Evolutionary conservation across 1,140 invertebrate species (phyloP), one percentile per base, ranked within the genome.

Genomic region (Mizuhopecten yessoensis): DNA sequence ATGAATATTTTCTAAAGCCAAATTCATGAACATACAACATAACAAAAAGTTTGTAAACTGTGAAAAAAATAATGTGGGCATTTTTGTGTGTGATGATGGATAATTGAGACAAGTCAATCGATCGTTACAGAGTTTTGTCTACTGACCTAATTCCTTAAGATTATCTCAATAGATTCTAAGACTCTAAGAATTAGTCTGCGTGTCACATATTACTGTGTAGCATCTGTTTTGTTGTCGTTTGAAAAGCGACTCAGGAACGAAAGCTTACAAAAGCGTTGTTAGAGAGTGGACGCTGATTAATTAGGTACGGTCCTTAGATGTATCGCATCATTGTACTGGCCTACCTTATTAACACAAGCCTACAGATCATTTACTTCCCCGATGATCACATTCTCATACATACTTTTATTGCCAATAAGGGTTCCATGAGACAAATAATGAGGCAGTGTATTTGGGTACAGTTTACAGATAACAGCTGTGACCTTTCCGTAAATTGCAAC

Each of bases 351-450:
- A 75, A 29, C 57, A 75, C 0, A 7, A 9, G n/a, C 57, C 23
- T n/a, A 29, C 57, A n/a, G 57, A 75, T 75, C 57, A n/a, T 75
- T 17, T 29, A 75, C 15, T 29, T 75, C 1, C 23, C 57, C 2
- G 57, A 75, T 29, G n/a, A 75, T 75, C 57, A 75, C 23, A 75
- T 75, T 75, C 57, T n/a, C n/a, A 75, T 29, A 75, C 57, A 29
- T 75, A 75, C 20, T 75, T 75, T 5, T 75, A 75, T n/a, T 29
- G 5, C 57, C 17, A 75, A 75, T 75, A 75, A 75, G 57, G n/a
- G 57, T 75, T 75, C n/a, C 9, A 75, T 0, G 57, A 75, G 57
- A 29, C 11, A 5, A 5, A n/a, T 75, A 75, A 75, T 75, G n/a
- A 75, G n/a, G 29, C 0, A 9, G 57, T 9, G 20, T 75, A 75